Evolutionary conservation across 2,888 invertebrate species (phyloP).

Genomic region (Thera britannica): DNA sequence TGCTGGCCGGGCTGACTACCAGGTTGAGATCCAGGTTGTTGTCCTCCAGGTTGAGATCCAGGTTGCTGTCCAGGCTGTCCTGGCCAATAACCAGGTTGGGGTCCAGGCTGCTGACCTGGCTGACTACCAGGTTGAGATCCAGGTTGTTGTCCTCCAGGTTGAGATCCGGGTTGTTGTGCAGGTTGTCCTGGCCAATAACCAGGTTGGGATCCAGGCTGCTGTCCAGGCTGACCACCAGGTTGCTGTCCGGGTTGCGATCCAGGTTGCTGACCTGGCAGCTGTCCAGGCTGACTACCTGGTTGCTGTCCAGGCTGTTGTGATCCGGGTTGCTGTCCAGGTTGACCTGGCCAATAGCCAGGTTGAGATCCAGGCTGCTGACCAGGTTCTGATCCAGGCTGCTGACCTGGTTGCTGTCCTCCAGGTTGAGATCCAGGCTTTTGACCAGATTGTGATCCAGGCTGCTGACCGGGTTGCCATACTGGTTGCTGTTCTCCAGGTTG

Average conservation of each 20-base stretch:
- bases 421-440: constrained; percentile 22
- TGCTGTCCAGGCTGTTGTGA: constrained; percentile 27
- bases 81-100: neutral
- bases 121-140: constrained; percentile 6
- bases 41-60: neutral
- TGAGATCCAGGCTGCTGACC: constrained; percentile 17
- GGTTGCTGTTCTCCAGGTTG: too few relatives aligned
- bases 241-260: constrained; percentile 2
- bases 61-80: neutral
- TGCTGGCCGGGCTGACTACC: neutral
- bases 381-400: constrained; percentile 33
- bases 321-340: constrained; percentile 48
- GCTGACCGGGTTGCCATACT: too few relatives aligned
- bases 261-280: constrained; percentile 4
- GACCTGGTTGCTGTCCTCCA: constrained; percentile 41
- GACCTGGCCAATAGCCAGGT: constrained; percentile 13
- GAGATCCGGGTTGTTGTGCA: constrained; percentile 38
- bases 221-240: neutral
- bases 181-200: neutral
- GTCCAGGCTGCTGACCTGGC: constrained; percentile 17
- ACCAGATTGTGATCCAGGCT: constrained; percentile 15
- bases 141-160: constrained; percentile 12
- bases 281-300: constrained; percentile 27
- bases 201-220: constrained; percentile 23
- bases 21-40: neutral